Evolutionary conservation across 2,797 vertebrate genomes (phyloP).

Genomic region (Salmo trutta): DNA sequence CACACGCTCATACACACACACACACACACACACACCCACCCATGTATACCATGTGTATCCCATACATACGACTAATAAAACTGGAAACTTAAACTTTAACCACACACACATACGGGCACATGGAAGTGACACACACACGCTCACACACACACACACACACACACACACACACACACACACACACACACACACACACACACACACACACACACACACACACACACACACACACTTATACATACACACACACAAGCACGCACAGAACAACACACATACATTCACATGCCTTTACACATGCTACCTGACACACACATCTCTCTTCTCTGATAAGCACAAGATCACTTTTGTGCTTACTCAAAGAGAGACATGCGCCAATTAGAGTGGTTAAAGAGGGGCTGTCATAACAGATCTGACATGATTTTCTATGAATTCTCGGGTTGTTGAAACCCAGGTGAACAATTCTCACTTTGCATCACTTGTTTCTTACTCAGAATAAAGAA

Average conservation of each 20-base stretch:
- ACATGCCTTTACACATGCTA: conserved; percentile 32
- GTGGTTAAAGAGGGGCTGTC: conserved; percentile 24
- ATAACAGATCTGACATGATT: conserved; percentile 17
- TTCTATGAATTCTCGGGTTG: conserved; percentile 60
- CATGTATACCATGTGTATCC: conserved; percentile 11
- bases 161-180: conserved; percentile 33
- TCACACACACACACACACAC: too few relatives aligned
- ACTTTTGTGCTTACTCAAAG: too few relatives aligned
- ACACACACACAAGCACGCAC: conserved; percentile 16
- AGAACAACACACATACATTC: conserved; percentile 20
- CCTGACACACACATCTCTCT: conserved; percentile 24
- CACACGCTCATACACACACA: too few relatives aligned
- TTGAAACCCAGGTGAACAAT: conserved; percentile 47
- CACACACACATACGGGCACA: too few relatives aligned
- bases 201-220: conserved; percentile 10
- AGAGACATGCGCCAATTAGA: too few relatives aligned
- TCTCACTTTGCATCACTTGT: conserved; percentile 50
- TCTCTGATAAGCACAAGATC: conserved; percentile 51
- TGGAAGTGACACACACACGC: too few relatives aligned
- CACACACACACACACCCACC: conserved; percentile 18
- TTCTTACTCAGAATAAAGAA: conserved; percentile 64
- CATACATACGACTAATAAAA: conserved; percentile 2
- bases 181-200: conserved; percentile 21
- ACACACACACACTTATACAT: background rate
- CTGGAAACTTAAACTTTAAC: too few relatives aligned